Evolutionary conservation across 2,797 vertebrate genomes (phyloP), one percentile per base, ranked within the genome.

Genomic region (Halcyon smyrnensis): DNA sequence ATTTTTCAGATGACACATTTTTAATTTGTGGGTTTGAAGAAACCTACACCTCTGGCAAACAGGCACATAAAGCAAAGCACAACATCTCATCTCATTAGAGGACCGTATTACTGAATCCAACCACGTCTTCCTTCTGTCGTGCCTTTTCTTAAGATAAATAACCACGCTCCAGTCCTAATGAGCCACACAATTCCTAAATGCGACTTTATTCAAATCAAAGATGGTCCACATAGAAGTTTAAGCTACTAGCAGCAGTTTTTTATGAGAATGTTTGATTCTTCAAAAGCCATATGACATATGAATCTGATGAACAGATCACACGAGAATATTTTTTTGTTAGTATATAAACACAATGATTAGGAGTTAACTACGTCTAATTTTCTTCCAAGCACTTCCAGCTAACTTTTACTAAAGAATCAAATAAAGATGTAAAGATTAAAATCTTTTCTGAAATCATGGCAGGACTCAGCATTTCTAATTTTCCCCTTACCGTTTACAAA

Each of bases 111-210:
- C 46, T 65, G 69, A 93, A 77, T 63, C 64, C 64, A 93, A 69
- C 25, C 83, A 90, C 2, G 0, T 87, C 80, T 59, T 56, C 70
- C 56, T 76, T 67, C 90, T 90, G 51, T 50, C 43, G 41, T 48
- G 30, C n/a, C 36, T 91, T 62, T 77, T 75, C 77, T 79, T 51
- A 59, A 73, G 69, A 86, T 81, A 63, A 95, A 86, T 81, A 91
- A 15, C n/a, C 51, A 54, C 2, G 4, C 64, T 94, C 54, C 19
- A 43, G 54, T 30, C 46, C 43, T 62, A 91, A 80, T 8, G 57
- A 93, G 54, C 34, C 57, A 81, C 80, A 68, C 23, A 59, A 78
- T 59, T 88, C 54, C 43, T 79, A 86, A 88, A 86, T 43, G 73
- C 34, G 36, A 87, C 67, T 89, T 86, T 65, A 59, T 88, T 90